A percentile compares a stretch with the other conserved stretches of the same genome.
Evolutionary conservation across 2,888 invertebrate species (phyloP).

Genomic region (Blastobasis adustella): DNA sequence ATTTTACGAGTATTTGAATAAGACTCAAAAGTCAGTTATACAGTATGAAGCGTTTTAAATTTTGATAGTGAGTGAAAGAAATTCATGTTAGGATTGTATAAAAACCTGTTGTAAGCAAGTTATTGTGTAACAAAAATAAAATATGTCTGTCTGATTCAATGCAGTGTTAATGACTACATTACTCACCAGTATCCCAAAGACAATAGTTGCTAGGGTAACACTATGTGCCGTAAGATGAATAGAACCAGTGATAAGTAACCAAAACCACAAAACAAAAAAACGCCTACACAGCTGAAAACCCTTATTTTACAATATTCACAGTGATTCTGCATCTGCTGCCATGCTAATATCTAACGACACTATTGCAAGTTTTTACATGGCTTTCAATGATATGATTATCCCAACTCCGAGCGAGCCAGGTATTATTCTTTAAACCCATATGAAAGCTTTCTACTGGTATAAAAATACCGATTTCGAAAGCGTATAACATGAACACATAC

Average conservation of each 20-base stretch:
- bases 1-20: too few species aligned
- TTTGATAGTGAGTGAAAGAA: not conserved
- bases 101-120: not conserved
- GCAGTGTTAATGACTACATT: slow-evolving; percentile 16
- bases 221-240: slow-evolving; percentile 14
- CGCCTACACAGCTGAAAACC: not conserved
- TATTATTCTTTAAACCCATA: too few species aligned
- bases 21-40: too few species aligned
- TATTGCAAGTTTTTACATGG: not conserved
- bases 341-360: slow-evolving; percentile 7
- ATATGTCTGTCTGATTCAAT: not conserved
- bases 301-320: not conserved
- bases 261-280: slow-evolving; percentile 9
- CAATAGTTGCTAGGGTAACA: slow-evolving; percentile 11
- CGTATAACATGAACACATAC: too few species aligned
- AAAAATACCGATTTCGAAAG: too few species aligned
- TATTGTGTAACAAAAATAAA: not conserved
- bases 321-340: slow-evolving; percentile 1
- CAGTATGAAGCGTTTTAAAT: too few species aligned
- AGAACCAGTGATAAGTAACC: slow-evolving; percentile 11
- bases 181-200: slow-evolving; percentile 22
- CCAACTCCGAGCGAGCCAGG: too few species aligned
- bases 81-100: not conserved
- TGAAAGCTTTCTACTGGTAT: too few species aligned
- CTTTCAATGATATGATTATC: too few species aligned